Conservation (phyloP, 2,797 vertebrate genomes). For the Zenarchopterus dispar region DNA sequence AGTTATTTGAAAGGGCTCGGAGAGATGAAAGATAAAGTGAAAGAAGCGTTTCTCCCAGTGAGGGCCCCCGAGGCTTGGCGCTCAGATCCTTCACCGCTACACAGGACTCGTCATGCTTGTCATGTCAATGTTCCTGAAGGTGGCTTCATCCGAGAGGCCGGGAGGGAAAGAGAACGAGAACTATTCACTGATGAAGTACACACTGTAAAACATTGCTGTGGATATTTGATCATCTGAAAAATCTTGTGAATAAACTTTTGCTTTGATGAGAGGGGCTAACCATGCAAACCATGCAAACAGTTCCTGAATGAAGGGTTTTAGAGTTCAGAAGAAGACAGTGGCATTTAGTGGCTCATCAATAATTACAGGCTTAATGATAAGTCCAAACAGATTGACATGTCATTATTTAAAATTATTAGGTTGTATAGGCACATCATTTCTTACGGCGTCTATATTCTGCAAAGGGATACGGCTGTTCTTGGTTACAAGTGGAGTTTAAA, state of each 20-base stretch:
- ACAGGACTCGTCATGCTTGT: constrained; percentile 57
- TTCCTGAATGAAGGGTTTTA: neutral
- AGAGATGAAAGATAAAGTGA: constrained; percentile 53
- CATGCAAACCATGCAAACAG: neutral
- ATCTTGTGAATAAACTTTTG: constrained; percentile 5
- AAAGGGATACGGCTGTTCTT: too few species aligned
- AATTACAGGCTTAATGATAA: too few species aligned
- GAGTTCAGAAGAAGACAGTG: neutral
- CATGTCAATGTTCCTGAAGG: constrained; percentile 57
- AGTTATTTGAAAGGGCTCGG: constrained; percentile 47
- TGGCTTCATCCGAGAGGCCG: constrained; percentile 42
- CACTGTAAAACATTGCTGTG: constrained; percentile 7
- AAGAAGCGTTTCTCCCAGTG: constrained; percentile 43
- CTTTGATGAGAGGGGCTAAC: constrained; percentile 13
- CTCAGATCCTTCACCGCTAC: constrained; percentile 43
- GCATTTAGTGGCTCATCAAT: neutral
- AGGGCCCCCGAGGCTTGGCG: constrained; percentile 54
- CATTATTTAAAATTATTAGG: too few species aligned
- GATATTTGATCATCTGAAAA: neutral
- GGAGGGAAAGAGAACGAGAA: constrained; percentile 39
- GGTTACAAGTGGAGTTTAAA: too few species aligned
- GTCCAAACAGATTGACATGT: too few species aligned
- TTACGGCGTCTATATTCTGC: too few species aligned
- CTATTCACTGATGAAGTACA: constrained; percentile 27
- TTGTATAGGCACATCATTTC: too few species aligned